These are phyloP conservation scores for Dorcus hopei DNA, from an alignment of 2,888 invertebrate species.

Conservation along the genomic window DNA sequence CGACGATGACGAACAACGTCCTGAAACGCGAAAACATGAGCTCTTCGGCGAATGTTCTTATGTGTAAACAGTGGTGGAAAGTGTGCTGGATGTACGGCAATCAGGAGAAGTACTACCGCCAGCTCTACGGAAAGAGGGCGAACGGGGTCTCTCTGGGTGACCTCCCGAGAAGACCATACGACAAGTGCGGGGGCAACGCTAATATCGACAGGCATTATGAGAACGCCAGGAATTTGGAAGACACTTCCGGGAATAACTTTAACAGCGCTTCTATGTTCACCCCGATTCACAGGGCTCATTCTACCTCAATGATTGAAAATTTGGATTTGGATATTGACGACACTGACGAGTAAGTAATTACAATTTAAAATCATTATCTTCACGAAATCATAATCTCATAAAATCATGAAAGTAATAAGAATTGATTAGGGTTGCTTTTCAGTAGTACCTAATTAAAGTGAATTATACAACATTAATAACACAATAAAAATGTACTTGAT, in stretches of 20 bases:
- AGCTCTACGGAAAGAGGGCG: conserved; percentile 62
- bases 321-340: conserved; percentile 4
- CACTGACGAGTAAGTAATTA: conserved; percentile 9
- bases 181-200: conserved; percentile 4
- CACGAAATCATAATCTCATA: neutral
- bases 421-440: too few species aligned
- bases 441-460: too few species aligned
- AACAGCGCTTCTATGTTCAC: conserved; percentile 29
- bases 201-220: conserved; percentile 1
- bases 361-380: neutral
- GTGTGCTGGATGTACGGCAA: conserved; percentile 86
- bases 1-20: conserved; percentile 34
- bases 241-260: conserved; percentile 14
- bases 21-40: conserved; percentile 44
- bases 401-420: too few species aligned
- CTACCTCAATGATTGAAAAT: conserved; percentile 2
- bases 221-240: neutral
- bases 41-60: conserved; percentile 67
- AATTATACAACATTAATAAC: too few species aligned
- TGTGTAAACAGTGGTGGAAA: conserved; percentile 88
- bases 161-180: neutral
- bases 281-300: conserved; percentile 9
- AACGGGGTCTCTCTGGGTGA: neutral
- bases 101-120: conserved; percentile 80
- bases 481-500: too few species aligned